These are phyloP conservation scores for Mimas tiliae DNA, from an alignment of 2,888 invertebrate species.

Conservation along the genomic window DNA sequence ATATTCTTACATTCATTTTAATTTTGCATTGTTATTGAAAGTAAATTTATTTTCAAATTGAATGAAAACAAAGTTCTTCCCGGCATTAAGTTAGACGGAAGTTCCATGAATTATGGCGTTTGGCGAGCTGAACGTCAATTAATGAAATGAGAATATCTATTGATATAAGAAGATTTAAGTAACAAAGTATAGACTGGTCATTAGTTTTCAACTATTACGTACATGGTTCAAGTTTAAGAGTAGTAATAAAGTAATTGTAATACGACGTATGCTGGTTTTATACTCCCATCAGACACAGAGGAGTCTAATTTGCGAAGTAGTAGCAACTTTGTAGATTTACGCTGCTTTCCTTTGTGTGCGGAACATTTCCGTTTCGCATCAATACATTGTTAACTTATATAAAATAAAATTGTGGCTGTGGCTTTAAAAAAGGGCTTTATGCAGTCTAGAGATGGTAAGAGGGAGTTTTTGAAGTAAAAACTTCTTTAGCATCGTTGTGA, in stretches of 20 bases:
- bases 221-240: conserved; percentile 5
- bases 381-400: background rate
- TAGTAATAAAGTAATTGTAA: conserved; percentile 23
- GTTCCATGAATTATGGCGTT: conserved; percentile 18
- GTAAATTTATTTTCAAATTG: conserved; percentile 16
- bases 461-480: too few relatives aligned
- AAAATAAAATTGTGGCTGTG: background rate
- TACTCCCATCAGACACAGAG: conserved; percentile 14
- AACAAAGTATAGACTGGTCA: conserved; percentile 11
- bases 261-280: background rate
- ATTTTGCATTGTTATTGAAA: background rate
- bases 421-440: too few relatives aligned
- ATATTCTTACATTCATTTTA: background rate
- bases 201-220: background rate
- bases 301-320: conserved; percentile 21
- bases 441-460: background rate
- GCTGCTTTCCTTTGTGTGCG: background rate
- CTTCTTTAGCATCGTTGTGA: too few relatives aligned
- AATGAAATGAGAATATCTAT: conserved; percentile 8
- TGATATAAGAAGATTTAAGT: conserved; percentile 6
- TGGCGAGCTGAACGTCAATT: conserved; percentile 6
- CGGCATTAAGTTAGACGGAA: conserved; percentile 2
- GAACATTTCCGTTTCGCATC: background rate
- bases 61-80: conserved; percentile 8
- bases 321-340: conserved; percentile 13